Evolutionary conservation across 1,140 invertebrate species (phyloP).

Genomic region (Pteromalus puparum): DNA sequence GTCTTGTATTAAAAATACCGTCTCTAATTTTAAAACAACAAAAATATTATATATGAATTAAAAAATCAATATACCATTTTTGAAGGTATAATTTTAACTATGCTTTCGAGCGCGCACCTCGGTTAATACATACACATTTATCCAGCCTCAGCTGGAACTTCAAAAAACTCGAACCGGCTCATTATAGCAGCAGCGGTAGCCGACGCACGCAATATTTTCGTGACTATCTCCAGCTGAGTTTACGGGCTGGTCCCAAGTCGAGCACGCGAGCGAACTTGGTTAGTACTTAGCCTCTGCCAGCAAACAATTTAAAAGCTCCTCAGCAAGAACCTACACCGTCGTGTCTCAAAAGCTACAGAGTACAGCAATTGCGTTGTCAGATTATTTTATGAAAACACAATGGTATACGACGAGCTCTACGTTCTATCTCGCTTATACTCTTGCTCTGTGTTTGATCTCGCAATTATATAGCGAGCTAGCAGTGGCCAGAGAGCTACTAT

Average conservation of each 20-base stretch:
- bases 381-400: constrained; percentile 42
- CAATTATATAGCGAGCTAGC: constrained; percentile 36
- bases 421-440: background rate
- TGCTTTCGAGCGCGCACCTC: no score
- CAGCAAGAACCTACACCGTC: background rate
- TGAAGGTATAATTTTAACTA: no score
- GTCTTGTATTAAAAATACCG: no score
- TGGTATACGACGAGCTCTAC: background rate
- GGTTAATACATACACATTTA: no score
- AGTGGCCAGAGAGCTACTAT: background rate
- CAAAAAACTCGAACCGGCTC: no score
- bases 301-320: constrained; percentile 41
- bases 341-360: constrained; percentile 13
- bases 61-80: no score
- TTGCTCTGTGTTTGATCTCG: constrained; percentile 31
- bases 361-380: background rate
- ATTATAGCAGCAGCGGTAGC: background rate
- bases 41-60: no score
- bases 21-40: no score
- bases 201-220: background rate
- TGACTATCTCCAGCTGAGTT: background rate
- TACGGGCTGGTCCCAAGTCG: background rate
- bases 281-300: background rate
- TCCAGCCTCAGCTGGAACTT: no score
- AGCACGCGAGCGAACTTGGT: background rate